Conservation (phyloP, 2,113 vertebrate genomes). For the Tonatia bakeri region DNA sequence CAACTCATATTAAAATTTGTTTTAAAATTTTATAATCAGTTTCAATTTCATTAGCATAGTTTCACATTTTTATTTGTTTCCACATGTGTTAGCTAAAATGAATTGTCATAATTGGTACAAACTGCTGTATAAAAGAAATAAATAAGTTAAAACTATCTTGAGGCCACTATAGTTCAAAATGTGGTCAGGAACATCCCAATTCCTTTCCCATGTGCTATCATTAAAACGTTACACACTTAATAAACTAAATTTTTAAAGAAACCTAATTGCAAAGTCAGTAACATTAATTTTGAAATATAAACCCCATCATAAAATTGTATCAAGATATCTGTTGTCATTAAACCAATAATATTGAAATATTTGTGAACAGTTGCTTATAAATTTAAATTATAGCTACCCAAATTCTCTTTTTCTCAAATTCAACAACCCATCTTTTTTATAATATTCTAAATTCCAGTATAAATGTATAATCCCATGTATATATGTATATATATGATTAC, state of each 20-base stretch:
- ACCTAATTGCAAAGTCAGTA: constrained; percentile 22
- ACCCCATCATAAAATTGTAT: constrained; percentile 30
- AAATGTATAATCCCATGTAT: neutral
- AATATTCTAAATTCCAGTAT: neutral
- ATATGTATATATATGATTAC: neutral
- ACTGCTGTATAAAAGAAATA: constrained; percentile 62
- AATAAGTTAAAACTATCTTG: constrained; percentile 64
- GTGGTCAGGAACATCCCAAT: constrained; percentile 43
- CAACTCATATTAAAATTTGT: constrained; percentile 56
- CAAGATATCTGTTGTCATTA: neutral
- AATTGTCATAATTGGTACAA: constrained; percentile 69
- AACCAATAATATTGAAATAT: constrained; percentile 17
- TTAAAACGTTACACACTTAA: constrained; percentile 45
- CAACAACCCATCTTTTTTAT: constrained; percentile 11
- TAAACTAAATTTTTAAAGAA: constrained; percentile 51
- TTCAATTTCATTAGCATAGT: constrained; percentile 59
- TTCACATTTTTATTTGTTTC: constrained; percentile 68
- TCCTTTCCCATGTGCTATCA: constrained; percentile 9
- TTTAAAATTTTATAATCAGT: constrained; percentile 61
- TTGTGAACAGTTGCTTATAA: constrained; percentile 28
- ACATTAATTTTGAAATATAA: constrained; percentile 38
- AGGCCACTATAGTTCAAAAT: constrained; percentile 64
- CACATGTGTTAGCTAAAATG: constrained; percentile 60
- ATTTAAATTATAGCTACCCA: constrained; percentile 6
- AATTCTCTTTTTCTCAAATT: neutral